A percentile compares a stretch with the other conserved stretches of the same genome.
Evolutionary conservation across 2,888 invertebrate species (phyloP).

Genomic region (Mactromeris polynyma): DNA sequence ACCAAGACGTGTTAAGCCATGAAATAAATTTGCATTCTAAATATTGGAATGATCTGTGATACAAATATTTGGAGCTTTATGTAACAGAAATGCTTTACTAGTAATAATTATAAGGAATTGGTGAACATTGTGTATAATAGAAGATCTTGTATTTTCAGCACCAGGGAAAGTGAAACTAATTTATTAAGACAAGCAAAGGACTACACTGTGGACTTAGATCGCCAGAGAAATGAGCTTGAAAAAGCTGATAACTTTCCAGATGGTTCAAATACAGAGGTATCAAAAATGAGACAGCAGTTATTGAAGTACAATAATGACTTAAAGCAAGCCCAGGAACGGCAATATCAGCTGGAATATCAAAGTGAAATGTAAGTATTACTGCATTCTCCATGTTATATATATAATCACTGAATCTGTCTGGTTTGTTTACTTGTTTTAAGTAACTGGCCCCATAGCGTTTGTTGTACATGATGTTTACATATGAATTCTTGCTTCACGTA

Average conservation of each 20-base stretch:
- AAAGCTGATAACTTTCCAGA: constrained; percentile 87
- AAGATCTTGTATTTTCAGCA: constrained; percentile 76
- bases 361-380: constrained; percentile 84
- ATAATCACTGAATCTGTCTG: neutral
- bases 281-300: constrained; percentile 85
- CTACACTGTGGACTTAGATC: constrained; percentile 81
- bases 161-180: constrained; percentile 84
- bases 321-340: constrained; percentile 84
- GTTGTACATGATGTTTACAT: neutral
- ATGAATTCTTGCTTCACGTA: neutral
- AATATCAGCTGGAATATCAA: constrained; percentile 87
- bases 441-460: neutral
- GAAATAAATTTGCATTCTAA: no score
- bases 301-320: constrained; percentile 86
- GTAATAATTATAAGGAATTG: no score
- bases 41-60: no score
- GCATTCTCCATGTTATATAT: neutral
- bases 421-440: neutral
- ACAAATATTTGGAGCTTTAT: no score
- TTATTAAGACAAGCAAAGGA: constrained; percentile 85
- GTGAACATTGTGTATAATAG: no score
- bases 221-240: constrained; percentile 84
- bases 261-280: constrained; percentile 85
- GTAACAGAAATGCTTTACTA: no score
- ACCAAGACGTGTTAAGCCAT: neutral